Evolutionary conservation across 1,140 invertebrate genomes (phyloP), one percentile per base, ranked within the genome.

Genomic region (Drosophila quadrilineata): DNA sequence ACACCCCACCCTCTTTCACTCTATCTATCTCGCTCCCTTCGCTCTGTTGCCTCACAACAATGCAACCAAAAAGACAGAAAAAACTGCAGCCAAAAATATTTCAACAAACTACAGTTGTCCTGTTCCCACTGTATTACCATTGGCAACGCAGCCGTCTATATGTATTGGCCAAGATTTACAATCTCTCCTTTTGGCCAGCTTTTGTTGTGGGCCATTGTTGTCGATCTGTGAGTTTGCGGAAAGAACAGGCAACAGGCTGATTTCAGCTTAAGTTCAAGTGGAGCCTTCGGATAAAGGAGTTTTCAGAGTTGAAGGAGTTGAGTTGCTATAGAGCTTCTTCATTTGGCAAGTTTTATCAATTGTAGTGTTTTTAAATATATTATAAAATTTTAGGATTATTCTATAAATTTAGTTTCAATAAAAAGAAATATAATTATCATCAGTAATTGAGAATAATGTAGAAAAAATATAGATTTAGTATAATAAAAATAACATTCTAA

Each of bases 41-140:
- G n/a, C n/a, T n/a, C n/a, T n/a, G n/a, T n/a, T 40, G 22, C 14
- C 33, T 22, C 24, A 52, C 33, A 46, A 19, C 40, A 52, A 31
- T 43, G 22, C n/a, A 43, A 22, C 22, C 38, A 19, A 41, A 41
- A 41, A 21, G 19, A n/a, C n/a, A n/a, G n/a, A n/a, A n/a, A n/a
- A n/a, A n/a, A n/a, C n/a, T 21, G 38, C 38, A 21, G 10, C 40
- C 5, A 43, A 43, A 43, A 43, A 26, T 26, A 43, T 35, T 35
- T 35, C 31, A 35, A 35, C 31, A 35, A 26, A 26, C 40, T 26
- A 43, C 40, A 43, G 24, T 26, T 43, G 40, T 43, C 21, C 40
- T 43, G 6, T 22, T 43, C 22, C n/a, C 24, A 22, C n/a, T n/a
- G 26, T 43, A 43, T 43, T 43, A 22, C 40, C 40, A 28, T 43